Evolutionary conservation across 2,888 invertebrate genomes (phyloP).

Genomic region (Nymphalis c-album): DNA sequence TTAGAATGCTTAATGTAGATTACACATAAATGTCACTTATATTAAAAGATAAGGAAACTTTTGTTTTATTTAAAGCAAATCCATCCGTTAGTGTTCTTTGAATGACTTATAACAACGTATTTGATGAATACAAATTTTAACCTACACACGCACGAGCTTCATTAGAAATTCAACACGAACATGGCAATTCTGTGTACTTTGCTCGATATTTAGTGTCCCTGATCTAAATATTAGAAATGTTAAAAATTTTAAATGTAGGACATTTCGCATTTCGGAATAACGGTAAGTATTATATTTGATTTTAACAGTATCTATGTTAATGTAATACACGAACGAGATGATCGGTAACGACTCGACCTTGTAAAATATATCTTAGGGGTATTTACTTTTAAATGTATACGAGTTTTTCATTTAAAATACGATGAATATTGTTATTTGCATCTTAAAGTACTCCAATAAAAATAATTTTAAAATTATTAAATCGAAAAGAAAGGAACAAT

Average conservation of each 20-base stretch:
- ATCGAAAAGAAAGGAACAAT: no score
- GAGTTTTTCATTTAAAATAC: no score
- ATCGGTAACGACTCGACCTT: no score
- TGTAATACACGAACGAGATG: no score
- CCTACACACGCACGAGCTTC: slow-evolving; percentile 34
- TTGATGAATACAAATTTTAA: slow-evolving; percentile 38
- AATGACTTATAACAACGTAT: slow-evolving; percentile 17
- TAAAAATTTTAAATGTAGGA: neutral
- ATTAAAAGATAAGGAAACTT: neutral
- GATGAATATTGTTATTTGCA: no score
- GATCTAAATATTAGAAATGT: slow-evolving; percentile 41
- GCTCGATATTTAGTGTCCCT: slow-evolving; percentile 55
- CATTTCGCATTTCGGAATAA: neutral
- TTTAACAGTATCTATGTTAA: no score
- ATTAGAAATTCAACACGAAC: slow-evolving; percentile 41
- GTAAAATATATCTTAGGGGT: no score
- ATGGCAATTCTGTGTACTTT: slow-evolving; percentile 52
- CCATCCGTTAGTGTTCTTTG: slow-evolving; percentile 13
- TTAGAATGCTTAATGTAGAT: neutral
- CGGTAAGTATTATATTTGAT: no score
- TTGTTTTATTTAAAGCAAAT: slow-evolving; percentile 2
- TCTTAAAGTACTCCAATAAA: no score
- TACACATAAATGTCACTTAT: neutral
- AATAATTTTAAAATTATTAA: no score
- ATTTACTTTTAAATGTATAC: no score